Evolutionary conservation across 2,797 vertebrate genomes (phyloP), one percentile per base, ranked within the genome.

Genomic region (Antennarius maculatus): DNA sequence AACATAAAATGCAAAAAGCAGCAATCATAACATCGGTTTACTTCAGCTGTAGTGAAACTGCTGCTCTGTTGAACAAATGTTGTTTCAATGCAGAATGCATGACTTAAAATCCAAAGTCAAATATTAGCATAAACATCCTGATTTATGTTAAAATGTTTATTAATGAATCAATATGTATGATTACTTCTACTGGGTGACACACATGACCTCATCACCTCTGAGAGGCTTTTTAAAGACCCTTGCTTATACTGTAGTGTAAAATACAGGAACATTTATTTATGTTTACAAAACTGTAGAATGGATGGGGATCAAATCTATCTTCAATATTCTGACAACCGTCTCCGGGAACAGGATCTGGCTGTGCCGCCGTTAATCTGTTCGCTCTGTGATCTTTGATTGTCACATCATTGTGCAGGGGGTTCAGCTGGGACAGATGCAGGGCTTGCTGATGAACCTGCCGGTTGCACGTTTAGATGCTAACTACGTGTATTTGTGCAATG

Each of bases 111-210:
- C 59, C n/a, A 18, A 50, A n/a, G 31, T 50, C 28, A 4, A 42
- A 63, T 3, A 60, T 58, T 45, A 66, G 43, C 17, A 1, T 39
- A 39, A 15, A 45, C 58, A 53, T 52, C 17, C 56, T 63, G 55
- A 75, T 61, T 41, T 3, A 37, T 48, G 23, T 66, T 72, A 11
- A 55, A 34, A 54, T 53, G 64, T 62, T 71, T 65, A 47, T 37
- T 3, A n/a, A 48, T n/a, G 9, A 55, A 43, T 65, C 62, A n/a
- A 11, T 61, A 63, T 52, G 45, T 54, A 2, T 45, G 50, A 61
- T 73, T 69, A 48, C 54, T 23, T 56, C 34, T 49, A 6, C 17
- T 8, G 17, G 15, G 43, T 41, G 10, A 41, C 39, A 41, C 39
- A 41, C 9, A 11, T 34, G 31, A 34, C 31, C 31, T 34, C 31